Base-by-base conservation (phyloP, 1,140 invertebrate species). In the Neodiprion virginianus region DNA sequence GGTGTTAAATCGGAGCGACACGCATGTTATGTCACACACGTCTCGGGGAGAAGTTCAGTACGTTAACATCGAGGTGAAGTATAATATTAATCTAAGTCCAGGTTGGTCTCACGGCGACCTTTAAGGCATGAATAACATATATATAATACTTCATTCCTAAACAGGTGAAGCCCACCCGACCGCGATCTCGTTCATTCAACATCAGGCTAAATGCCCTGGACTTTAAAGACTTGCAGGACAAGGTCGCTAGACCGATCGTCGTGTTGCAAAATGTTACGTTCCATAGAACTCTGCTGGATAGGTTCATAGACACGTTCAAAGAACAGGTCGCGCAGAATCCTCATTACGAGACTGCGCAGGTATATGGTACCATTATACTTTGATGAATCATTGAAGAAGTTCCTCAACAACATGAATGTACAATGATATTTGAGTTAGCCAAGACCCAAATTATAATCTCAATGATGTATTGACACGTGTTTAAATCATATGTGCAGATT, bases 231-330 rank as follows among this genome's bases (percentile, higher is more conserved):
- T 83, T 98, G 11, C 93, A 95, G 87, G 93, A 95, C 66, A 93
- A 94, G 82, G 86, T 97, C 3, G 89, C 89, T n/a, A 87, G 92
- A 7, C 93, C 93, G 0, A 94, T 97, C 61, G 86, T 90, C 8
- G 93, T 97, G 82, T 90, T 94, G 8, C 91, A 94, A 21, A 92
- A 95, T 84, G 93, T 97, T 70, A 92, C 92, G 17, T 93, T 97
- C 76, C 91, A 95, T 81, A 94, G 93, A 77, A 94, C 93, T 8
- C 87, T 96, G 0, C 91, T 95, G 67, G 96, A 97, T 79, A 91
- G 93, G 79, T 97, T 97, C 86, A 89, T 97, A 14, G 94, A 93
- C 75, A 94, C 93, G 1, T 97, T 98, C 82, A 94, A 92, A 81
- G 90, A 95, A 53, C 91, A 94, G 81, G 92, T 97, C 23, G 83